phyloP scores from a whole-genome alignment of 2,797 vertebrate genomes.

The Amblyopsis hoosieri region DNA sequence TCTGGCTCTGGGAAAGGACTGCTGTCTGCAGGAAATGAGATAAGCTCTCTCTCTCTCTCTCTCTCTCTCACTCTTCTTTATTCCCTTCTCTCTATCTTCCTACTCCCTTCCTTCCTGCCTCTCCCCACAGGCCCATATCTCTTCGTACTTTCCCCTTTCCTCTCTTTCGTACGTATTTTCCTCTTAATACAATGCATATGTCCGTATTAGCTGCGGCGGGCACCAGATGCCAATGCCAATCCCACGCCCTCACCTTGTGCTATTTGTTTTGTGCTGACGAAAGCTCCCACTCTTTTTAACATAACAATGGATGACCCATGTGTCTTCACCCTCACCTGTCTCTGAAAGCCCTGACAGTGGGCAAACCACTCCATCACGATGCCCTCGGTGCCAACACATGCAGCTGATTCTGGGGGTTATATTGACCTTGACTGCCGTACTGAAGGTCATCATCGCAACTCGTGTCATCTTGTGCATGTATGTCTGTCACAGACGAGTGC shows the following conservation, averaged over 20 bases:
- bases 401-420: conserved; percentile 65
- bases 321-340: conserved; percentile 60
- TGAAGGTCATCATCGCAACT: conserved; percentile 42
- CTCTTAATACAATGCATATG: conserved; percentile 9
- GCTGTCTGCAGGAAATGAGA: conserved; percentile 68
- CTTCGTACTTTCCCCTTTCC: conserved; percentile 12
- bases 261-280: conserved; percentile 68
- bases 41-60: conserved; percentile 49
- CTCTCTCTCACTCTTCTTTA: conserved; percentile 28
- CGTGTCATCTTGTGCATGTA: conserved; percentile 6
- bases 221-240: conserved; percentile 11
- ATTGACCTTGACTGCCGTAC: conserved; percentile 53
- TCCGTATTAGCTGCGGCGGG: conserved; percentile 18
- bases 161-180: conserved; percentile 27
- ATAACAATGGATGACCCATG: conserved; percentile 55
- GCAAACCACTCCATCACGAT: conserved; percentile 60
- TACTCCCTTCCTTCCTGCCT: conserved; percentile 14
- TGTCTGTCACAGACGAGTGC: conserved; percentile 53
- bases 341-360: conserved; percentile 65
- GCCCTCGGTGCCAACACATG: conserved; percentile 56
- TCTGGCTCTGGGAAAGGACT: conserved; percentile 55
- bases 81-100: conserved; percentile 8
- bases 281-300: conserved; percentile 39
- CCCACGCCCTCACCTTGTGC: conserved; percentile 37
- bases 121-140: conserved; percentile 5